phyloP scores from a whole-genome alignment of 2,888 invertebrate species.

The Drosophila imparisetae region DNA sequence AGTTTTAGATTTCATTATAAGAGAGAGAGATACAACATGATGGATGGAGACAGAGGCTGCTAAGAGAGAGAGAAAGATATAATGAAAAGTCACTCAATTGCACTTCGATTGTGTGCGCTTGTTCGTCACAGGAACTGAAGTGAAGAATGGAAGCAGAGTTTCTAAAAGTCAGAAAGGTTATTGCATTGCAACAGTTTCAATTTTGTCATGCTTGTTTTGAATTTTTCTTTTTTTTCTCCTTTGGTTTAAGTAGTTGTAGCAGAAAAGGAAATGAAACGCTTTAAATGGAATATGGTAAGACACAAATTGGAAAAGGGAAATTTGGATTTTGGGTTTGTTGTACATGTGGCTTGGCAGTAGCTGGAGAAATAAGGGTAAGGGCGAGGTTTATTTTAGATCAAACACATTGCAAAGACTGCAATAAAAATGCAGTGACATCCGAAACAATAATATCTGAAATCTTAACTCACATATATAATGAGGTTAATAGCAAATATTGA shows the following conservation, averaged over 20 bases:
- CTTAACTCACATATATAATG: conserved; percentile 4
- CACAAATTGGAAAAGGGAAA: conserved; percentile 30
- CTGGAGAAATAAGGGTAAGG: neutral
- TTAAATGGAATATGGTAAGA: conserved; percentile 29
- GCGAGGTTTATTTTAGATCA: neutral
- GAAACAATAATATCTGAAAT: conserved; percentile 42
- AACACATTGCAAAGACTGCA: neutral
- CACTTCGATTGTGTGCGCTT: conserved; percentile 51
- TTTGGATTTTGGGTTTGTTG: conserved; percentile 3
- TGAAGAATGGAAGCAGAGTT: conserved; percentile 2
- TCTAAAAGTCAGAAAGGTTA: conserved; percentile 28
- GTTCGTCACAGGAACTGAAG: conserved; percentile 21
- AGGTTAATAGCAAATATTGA: conserved; percentile 19
- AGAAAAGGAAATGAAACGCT: conserved; percentile 15
- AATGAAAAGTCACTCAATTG: conserved; percentile 76
- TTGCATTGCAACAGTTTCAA: conserved; percentile 22
- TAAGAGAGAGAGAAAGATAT: conserved; percentile 22
- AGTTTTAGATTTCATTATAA: conserved; percentile 6
- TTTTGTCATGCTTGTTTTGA: neutral
- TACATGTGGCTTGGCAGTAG: neutral
- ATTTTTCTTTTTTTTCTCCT: neutral
- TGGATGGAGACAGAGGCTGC: conserved; percentile 3
- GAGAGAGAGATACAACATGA: conserved; percentile 1
- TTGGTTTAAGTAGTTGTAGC: conserved; percentile 3
- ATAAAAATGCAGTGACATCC: conserved; percentile 14